These are phyloP conservation scores for Eilema depressum DNA, from an alignment of 2,888 invertebrate genomes.

Conservation along the genomic window DNA sequence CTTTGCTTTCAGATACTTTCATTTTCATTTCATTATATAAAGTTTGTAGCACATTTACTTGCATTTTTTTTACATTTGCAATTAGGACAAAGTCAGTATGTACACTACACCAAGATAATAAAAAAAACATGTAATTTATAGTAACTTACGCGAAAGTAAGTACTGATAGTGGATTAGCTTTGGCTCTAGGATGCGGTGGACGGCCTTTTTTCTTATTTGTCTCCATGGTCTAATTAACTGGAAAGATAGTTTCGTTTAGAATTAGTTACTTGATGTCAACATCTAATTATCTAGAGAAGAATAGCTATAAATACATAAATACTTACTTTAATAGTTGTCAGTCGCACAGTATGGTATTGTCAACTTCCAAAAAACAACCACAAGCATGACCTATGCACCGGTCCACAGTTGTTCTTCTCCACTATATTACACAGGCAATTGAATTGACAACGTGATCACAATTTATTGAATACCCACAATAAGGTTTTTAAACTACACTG, in stretches of 20 bases:
- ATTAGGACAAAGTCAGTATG: too few relatives aligned
- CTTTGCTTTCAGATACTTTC: not conserved
- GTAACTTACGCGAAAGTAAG: constrained; percentile 89
- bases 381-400: constrained; percentile 45
- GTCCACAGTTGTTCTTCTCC: constrained; percentile 33
- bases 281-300: not conserved
- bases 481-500: constrained; percentile 30
- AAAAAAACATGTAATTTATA: not conserved
- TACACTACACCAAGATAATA: not conserved
- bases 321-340: constrained; percentile 48
- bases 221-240: constrained; percentile 76
- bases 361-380: constrained; percentile 37
- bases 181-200: constrained; percentile 88
- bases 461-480: constrained; percentile 42
- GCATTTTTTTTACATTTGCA: too few relatives aligned
- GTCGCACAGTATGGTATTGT: constrained; percentile 35
- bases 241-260: constrained; percentile 12
- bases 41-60: too few relatives aligned
- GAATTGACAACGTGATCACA: constrained; percentile 32
- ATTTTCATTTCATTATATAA: not conserved
- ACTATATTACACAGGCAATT: constrained; percentile 26
- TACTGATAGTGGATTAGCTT: constrained; percentile 89
- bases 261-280: not conserved
- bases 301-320: constrained; percentile 25
- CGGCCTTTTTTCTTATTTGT: constrained; percentile 84